A percentile compares a stretch with the other conserved stretches of the same genome.
phyloP scores from a whole-genome alignment of 2,797 vertebrate species.

The Anguilla obscura region DNA sequence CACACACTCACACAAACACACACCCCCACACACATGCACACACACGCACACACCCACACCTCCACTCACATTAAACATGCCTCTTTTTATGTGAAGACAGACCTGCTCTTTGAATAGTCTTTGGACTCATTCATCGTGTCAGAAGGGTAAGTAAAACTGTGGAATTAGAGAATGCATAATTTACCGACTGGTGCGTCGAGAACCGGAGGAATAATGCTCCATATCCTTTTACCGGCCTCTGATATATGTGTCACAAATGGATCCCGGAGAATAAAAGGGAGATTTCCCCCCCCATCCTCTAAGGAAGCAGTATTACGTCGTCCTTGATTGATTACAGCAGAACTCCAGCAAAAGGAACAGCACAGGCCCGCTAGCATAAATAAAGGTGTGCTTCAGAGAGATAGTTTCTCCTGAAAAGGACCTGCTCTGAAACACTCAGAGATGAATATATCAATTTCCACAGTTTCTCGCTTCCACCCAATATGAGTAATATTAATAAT shows the following conservation, averaged over 20 bases:
- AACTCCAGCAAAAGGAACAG: neutral
- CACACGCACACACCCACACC: neutral
- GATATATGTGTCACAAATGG: constrained; percentile 19
- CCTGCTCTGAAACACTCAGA: neutral
- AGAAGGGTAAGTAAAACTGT: neutral
- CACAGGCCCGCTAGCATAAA: neutral
- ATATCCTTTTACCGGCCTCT: neutral
- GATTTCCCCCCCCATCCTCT: neutral
- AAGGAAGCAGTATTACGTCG: constrained; percentile 19
- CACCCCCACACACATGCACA: neutral
- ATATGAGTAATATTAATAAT: neutral
- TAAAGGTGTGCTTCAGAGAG: constrained; percentile 26
- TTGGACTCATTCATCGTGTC: neutral
- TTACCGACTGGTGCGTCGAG: constrained; percentile 2
- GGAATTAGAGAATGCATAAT: constrained; percentile 8
- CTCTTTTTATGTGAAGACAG: neutral
- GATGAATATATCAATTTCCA: constrained; percentile 29
- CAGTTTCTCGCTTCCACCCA: neutral
- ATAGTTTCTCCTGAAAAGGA: constrained; percentile 20
- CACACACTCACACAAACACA: neutral
- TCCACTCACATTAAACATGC: neutral
- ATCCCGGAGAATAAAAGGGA: neutral
- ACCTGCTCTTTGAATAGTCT: neutral
- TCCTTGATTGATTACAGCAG: constrained; percentile 35
- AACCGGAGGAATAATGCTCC: neutral